Percentiles rank a stretch among this genome's conserved stretches.
Conservation (phyloP, 2,113 vertebrate genomes). For the Geothlypis trichas region DNA sequence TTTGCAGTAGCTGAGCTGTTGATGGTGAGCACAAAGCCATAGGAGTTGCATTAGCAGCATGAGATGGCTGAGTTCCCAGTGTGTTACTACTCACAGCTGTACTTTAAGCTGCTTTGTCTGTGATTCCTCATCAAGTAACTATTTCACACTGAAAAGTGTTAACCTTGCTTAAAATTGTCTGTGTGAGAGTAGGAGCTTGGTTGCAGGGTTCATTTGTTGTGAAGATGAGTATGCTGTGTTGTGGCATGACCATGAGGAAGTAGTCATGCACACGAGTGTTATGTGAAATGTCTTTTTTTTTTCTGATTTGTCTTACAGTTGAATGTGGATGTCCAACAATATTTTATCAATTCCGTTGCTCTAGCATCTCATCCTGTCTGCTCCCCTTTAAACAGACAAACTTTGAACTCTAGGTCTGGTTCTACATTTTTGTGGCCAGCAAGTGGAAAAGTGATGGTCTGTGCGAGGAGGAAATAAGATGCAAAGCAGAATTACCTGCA, state of each 20-base stretch:
- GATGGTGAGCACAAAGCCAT: background rate
- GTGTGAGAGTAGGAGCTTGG: background rate
- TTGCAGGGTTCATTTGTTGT: background rate
- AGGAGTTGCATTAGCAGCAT: background rate
- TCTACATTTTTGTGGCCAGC: background rate
- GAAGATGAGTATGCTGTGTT: background rate
- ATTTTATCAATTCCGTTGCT: background rate
- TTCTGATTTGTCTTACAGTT: background rate
- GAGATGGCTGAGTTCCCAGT: conserved; percentile 9
- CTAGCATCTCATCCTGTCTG: background rate
- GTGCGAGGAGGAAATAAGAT: background rate
- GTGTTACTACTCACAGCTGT: background rate
- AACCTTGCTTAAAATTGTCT: background rate
- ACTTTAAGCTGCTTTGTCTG: background rate
- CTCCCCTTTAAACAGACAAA: background rate
- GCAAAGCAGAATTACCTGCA: background rate
- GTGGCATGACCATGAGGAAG: background rate
- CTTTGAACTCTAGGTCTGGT: background rate
- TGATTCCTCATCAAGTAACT: background rate
- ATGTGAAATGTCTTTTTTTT: background rate
- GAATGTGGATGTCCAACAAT: background rate
- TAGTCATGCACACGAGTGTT: rapidly evolving
- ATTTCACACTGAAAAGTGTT: background rate
- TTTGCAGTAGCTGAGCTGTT: background rate
- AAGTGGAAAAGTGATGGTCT: background rate